A percentile compares a stretch with the other conserved stretches of the same genome.
phyloP scores from a whole-genome alignment of 2,888 invertebrate species.

The Chalcis sispes region DNA sequence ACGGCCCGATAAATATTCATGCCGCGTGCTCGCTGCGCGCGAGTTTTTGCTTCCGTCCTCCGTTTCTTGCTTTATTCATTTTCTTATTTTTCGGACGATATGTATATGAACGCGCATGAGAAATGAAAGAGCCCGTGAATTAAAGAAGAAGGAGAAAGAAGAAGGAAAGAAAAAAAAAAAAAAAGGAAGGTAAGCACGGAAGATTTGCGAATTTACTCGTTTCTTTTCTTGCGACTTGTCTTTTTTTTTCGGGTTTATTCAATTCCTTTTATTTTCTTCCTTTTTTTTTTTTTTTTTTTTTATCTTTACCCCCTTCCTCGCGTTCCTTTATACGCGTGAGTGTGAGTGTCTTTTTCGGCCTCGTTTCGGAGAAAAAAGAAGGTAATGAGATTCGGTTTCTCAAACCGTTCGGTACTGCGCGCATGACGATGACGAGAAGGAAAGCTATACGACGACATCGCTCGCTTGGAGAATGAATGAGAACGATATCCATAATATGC shows the following conservation, averaged over 20 bases:
- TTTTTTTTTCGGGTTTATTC: too few species aligned
- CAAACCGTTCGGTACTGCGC: background rate
- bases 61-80: background rate
- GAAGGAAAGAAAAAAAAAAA: too few species aligned
- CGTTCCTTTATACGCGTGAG: constrained; percentile 4
- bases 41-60: constrained; percentile 6
- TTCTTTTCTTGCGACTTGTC: too few species aligned
- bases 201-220: too few species aligned
- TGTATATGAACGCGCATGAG: background rate
- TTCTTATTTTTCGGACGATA: background rate
- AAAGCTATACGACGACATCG: background rate
- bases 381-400: constrained; percentile 53
- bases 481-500: too few species aligned
- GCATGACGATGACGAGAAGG: background rate
- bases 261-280: background rate
- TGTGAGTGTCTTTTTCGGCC: constrained; percentile 32
- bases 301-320: background rate
- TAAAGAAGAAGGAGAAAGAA: too few species aligned
- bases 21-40: too few species aligned
- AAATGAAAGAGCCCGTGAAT: constrained; percentile 13
- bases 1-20: constrained; percentile 47
- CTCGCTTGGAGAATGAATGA: background rate
- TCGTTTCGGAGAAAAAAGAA: constrained; percentile 36
- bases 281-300: background rate
- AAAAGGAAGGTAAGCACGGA: too few species aligned